These are phyloP conservation scores for Solenopsis invicta DNA, from an alignment of 1,140 invertebrate genomes.

Conservation along the genomic window DNA sequence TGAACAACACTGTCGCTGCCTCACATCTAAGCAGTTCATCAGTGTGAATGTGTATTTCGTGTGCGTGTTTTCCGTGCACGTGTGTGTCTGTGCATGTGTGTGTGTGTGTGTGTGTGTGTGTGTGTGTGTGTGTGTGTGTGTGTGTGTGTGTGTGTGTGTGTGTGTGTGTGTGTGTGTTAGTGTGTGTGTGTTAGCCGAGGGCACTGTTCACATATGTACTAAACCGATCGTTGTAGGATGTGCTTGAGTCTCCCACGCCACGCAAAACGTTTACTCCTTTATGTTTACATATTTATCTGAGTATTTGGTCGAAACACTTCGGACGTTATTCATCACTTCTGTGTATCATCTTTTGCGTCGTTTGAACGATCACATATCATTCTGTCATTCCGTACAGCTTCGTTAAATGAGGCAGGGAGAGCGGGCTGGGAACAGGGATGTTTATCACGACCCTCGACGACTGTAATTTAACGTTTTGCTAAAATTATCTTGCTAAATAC, in stretches of 20 bases:
- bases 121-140: constrained; percentile 8
- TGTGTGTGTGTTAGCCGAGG: not conserved
- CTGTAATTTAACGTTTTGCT: constrained; percentile 3
- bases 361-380: constrained; percentile 57
- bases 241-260: constrained; percentile 68
- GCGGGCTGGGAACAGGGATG: constrained; percentile 6
- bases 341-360: constrained; percentile 52
- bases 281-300: constrained; percentile 70
- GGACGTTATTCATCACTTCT: constrained; percentile 68
- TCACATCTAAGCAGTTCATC: not conserved
- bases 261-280: constrained; percentile 54
- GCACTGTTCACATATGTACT: constrained; percentile 39
- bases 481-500: not conserved
- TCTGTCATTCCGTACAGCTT: constrained; percentile 65
- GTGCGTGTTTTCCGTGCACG: not conserved
- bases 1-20: constrained; percentile 3
- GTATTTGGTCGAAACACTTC: constrained; percentile 75
- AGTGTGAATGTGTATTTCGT: constrained; percentile 14
- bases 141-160: not conserved
- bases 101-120: not conserved
- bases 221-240: constrained; percentile 61
- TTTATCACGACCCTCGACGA: constrained; percentile 8
- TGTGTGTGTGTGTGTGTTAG: not conserved
- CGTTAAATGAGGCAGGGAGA: constrained; percentile 42
- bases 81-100: not conserved